Evolutionary conservation across 2,888 invertebrate genomes (phyloP), one percentile per base, ranked within the genome.

Genomic region (Ormia ochracea): DNA sequence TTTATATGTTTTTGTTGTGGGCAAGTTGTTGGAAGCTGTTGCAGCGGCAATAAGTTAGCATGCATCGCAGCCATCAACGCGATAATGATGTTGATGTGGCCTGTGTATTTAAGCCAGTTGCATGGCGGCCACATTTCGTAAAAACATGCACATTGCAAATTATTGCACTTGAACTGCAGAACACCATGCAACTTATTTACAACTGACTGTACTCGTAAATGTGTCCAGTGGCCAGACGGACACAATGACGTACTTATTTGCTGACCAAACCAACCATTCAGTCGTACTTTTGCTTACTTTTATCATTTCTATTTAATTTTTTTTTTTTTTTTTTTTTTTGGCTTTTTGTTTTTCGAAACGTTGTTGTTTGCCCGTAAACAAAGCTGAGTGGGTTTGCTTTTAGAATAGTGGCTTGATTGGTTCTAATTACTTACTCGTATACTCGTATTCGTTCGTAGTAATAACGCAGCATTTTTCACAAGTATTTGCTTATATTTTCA

Each of bases 71-170:
- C 52, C 45, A 63, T 59, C 45, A 63, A 50, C 48, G 36, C 26
- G 21, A 50, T 58, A 58, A 50, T 31, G 28, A 66, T 48, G 58
- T 65, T 48, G 28, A 66, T 48, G 58, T 65, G 36, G 70, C 59
- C 31, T 52, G 72, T 4, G 38, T 58, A 58, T 74, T 48, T 66
- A 48, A 38, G 19, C 4, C 41, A 50, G 74, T 74, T 74, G 56
- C 74, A 74, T 66, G 74, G 23, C 41, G 66, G 19, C 26, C 48
- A 58, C 48, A 56, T 45, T 56, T 56, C 5, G 10, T 21, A 36
- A 43, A n/a, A 56, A 77, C 76, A 77, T 69, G 76, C 72, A 78
- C 65, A 43, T 69, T 23, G 75, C 36, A 75, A 75, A 61, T 70
- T 65, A 69, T 59, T 75, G 65, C 69, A 75, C 75, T 70, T 79